Percentiles rank a stretch among this genome's conserved stretches.
Conservation (phyloP, 2,888 invertebrate species). For the Scrobipalpa atriplicella region DNA sequence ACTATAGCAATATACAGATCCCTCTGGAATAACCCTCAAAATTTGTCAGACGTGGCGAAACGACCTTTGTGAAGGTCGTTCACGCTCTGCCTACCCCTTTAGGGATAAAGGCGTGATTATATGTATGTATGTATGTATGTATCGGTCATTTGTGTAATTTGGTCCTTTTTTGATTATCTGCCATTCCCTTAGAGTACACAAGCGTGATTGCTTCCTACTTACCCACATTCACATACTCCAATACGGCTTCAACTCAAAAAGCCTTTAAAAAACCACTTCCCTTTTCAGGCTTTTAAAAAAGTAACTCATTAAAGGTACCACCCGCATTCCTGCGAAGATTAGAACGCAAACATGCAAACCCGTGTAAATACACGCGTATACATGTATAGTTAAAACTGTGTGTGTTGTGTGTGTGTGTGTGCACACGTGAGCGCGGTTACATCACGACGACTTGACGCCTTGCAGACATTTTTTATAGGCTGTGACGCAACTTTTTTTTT, state of each 20-base stretch:
- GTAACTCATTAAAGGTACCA: conserved; percentile 75
- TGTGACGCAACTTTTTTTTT: conserved; percentile 77
- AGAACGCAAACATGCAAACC: conserved; percentile 58
- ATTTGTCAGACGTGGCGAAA: too few species aligned
- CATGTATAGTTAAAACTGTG: conserved; percentile 30
- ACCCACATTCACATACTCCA: conserved; percentile 9
- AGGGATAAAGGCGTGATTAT: too few species aligned
- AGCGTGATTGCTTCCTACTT: neutral
- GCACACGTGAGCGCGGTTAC: conserved; percentile 28
- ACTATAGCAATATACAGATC: too few species aligned
- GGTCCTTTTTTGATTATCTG: neutral
- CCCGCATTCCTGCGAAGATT: conserved; percentile 80
- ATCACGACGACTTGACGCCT: conserved; percentile 69
- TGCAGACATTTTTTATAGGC: conserved; percentile 80
- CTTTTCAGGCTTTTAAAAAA: conserved; percentile 75
- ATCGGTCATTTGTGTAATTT: too few species aligned
- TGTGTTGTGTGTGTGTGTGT: conserved; percentile 42
- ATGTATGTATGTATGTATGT: too few species aligned
- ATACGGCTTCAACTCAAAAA: conserved; percentile 27
- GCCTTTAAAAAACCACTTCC: conserved; percentile 55
- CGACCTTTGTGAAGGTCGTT: too few species aligned
- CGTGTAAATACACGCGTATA: conserved; percentile 29
- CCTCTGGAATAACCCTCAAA: too few species aligned
- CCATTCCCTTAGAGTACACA: neutral
- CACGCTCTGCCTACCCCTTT: too few species aligned